A percentile compares a stretch with the other conserved stretches of the same genome.
Evolutionary conservation across 2,888 invertebrate species (phyloP).

Genomic region (Nomada hirtipes): DNA sequence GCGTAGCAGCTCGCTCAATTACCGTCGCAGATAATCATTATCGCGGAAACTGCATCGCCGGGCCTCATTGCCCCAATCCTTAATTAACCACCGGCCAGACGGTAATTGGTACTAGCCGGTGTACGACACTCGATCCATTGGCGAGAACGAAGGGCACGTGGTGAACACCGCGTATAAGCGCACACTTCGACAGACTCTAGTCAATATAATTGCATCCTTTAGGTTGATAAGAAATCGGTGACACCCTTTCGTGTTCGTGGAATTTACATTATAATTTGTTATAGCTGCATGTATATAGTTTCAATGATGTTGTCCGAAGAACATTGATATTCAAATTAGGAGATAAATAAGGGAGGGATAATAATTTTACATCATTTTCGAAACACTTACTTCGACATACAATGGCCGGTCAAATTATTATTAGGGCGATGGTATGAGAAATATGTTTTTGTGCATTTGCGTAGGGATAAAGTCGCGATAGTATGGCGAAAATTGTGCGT

Average conservation of each 20-base stretch:
- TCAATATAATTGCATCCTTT: not conserved
- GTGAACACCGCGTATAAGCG: slow-evolving; percentile 18
- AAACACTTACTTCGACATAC: too few relatives aligned
- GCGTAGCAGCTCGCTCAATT: slow-evolving; percentile 77
- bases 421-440: too few relatives aligned
- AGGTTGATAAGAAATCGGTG: slow-evolving; percentile 37
- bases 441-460: too few relatives aligned
- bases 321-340: not conserved
- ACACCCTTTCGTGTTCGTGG: not conserved
- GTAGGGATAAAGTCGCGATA: too few relatives aligned
- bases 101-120: slow-evolving; percentile 78
- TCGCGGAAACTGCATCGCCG: slow-evolving; percentile 79
- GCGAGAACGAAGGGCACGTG: slow-evolving; percentile 66
- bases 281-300: not conserved
- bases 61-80: slow-evolving; percentile 81
- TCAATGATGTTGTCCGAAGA: not conserved
- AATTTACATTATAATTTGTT: slow-evolving; percentile 20
- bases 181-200: not conserved
- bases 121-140: slow-evolving; percentile 72
- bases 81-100: slow-evolving; percentile 79
- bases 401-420: too few relatives aligned
- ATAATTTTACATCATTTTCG: not conserved
- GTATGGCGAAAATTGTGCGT: too few relatives aligned
- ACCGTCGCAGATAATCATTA: slow-evolving; percentile 80
- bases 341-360: too few relatives aligned